Conservation (phyloP, 2,797 vertebrate species). For the Petrocephalus sullivani region DNA sequence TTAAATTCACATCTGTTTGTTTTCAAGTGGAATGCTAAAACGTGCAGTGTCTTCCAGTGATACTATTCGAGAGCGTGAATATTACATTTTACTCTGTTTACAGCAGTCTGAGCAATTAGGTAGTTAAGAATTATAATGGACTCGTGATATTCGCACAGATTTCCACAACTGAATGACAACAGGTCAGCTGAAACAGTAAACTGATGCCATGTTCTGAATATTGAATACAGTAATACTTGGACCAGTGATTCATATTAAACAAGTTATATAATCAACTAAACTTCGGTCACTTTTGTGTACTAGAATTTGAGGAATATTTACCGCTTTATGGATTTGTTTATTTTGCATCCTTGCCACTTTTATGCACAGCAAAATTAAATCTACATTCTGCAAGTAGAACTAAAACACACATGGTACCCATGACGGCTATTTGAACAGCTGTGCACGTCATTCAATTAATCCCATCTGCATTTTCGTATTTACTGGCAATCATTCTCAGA, state of each 20-base stretch:
- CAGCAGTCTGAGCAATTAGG: neutral
- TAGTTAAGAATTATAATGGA: neutral
- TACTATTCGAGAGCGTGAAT: neutral
- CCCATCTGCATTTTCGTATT: neutral
- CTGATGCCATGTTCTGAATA: neutral
- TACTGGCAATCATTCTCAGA: neutral
- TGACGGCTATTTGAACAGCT: neutral
- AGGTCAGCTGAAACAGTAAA: constrained; percentile 10
- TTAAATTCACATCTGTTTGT: neutral
- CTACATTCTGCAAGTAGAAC: neutral
- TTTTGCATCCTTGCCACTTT: neutral
- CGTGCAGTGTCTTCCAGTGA: neutral
- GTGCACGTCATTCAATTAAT: constrained; percentile 9
- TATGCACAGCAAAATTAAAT: neutral
- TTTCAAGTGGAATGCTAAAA: neutral
- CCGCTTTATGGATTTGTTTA: neutral
- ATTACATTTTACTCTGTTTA: constrained; percentile 1
- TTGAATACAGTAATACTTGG: constrained; percentile 9
- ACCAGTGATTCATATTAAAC: neutral
- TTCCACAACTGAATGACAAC: neutral
- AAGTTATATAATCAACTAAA: neutral
- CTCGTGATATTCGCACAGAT: neutral
- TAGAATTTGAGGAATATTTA: neutral
- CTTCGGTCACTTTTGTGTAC: neutral
- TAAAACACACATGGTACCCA: neutral